Evolutionary conservation across 1,140 invertebrate species (phyloP).

Genomic region (Pogonus chalceus): DNA sequence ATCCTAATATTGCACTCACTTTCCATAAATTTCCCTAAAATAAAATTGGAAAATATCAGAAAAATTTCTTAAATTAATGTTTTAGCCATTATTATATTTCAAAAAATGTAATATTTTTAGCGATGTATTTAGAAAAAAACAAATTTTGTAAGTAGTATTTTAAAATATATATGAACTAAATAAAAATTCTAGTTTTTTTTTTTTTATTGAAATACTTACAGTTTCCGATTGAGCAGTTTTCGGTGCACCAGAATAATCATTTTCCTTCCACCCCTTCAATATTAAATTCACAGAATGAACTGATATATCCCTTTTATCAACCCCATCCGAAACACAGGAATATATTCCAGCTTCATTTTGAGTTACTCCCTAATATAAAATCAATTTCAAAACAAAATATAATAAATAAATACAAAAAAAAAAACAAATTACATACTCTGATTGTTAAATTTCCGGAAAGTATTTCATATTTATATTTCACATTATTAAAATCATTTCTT

Average conservation of each 20-base stretch:
- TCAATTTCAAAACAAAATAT: neutral
- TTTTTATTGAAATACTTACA: too few species aligned
- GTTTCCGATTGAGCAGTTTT: too few species aligned
- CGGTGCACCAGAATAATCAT: too few species aligned
- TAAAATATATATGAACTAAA: too few species aligned
- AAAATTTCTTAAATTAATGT: too few species aligned
- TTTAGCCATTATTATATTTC: too few species aligned
- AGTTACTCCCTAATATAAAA: neutral
- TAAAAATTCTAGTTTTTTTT: too few species aligned
- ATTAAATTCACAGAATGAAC: neutral
- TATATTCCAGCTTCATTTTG: neutral
- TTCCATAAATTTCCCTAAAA: slow-evolving; percentile 1
- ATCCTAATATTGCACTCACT: neutral
- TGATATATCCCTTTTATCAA: neutral
- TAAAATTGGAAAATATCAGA: too few species aligned
- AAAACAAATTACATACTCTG: neutral
- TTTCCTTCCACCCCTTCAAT: too few species aligned
- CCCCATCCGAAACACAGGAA: neutral
- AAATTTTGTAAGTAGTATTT: too few species aligned
- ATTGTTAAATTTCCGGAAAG: neutral
- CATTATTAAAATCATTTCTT: neutral
- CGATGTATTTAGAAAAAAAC: too few species aligned
- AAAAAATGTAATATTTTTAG: too few species aligned
- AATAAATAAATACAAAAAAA: neutral
- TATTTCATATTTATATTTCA: neutral